Percentiles rank a stretch among this genome's conserved stretches.
These are phyloP conservation scores for Pipistrellus nathusii DNA, from an alignment of 2,797 vertebrate genomes.

Conservation along the genomic window DNA sequence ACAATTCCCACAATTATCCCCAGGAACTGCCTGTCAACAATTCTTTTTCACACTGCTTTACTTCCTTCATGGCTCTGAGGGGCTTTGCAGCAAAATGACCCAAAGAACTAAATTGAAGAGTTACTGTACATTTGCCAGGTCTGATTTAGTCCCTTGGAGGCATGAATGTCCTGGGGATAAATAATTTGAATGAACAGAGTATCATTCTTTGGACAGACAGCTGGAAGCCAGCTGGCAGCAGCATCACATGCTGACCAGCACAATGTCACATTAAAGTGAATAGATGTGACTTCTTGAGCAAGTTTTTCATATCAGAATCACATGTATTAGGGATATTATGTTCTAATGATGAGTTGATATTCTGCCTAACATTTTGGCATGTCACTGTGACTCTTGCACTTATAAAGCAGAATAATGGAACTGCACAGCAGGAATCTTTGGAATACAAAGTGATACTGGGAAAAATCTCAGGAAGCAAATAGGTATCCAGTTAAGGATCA, in stretches of 20 bases:
- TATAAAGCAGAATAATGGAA: conserved; percentile 57
- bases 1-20: not conserved
- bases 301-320: conserved; percentile 54
- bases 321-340: not conserved
- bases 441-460: not conserved
- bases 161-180: not conserved
- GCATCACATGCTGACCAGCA: not conserved
- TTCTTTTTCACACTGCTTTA: not conserved
- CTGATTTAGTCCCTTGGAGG: not conserved
- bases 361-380: conserved; percentile 46
- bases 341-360: not conserved
- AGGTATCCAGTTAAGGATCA: not conserved
- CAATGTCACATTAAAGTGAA: not conserved
- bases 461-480: conserved; percentile 54
- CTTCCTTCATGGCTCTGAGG: not conserved
- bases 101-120: not conserved
- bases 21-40: not conserved
- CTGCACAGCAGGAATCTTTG: not conserved
- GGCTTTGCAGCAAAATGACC: not conserved
- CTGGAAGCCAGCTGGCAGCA: not conserved
- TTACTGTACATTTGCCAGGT: not conserved
- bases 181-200: conserved; percentile 2
- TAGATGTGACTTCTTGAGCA: not conserved
- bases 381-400: not conserved
- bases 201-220: not conserved